These are phyloP conservation scores for Sinocyclocheilus grahami DNA, from an alignment of 2,113 vertebrate species.

Conservation along the genomic window DNA sequence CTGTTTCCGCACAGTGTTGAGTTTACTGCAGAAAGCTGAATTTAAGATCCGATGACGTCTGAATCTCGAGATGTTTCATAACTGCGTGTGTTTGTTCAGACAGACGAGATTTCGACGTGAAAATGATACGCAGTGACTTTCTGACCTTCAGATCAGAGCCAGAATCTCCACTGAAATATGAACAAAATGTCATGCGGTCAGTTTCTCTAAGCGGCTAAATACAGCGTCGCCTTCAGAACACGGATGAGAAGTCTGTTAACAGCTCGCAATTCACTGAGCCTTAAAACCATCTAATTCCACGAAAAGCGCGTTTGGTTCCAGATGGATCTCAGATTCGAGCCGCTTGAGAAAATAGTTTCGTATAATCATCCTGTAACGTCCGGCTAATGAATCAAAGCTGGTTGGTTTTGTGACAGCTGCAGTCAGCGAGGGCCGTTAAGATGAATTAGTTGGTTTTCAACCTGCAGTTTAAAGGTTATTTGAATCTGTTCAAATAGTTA, in stretches of 20 bases:
- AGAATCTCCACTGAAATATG: background rate
- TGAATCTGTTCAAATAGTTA: constrained; percentile 14
- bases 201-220: background rate
- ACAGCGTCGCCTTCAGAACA: background rate
- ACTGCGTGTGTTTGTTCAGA: background rate
- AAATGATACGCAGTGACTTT: background rate
- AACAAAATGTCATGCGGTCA: background rate
- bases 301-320: background rate
- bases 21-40: background rate
- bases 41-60: background rate
- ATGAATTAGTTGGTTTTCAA: constrained; percentile 17
- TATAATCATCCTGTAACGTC: background rate
- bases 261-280: background rate
- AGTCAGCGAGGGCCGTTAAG: constrained; percentile 24
- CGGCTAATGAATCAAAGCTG: constrained; percentile 13
- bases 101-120: background rate
- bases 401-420: background rate
- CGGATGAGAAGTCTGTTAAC: constrained; percentile 11
- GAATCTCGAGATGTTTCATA: background rate
- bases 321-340: background rate
- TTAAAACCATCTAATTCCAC: background rate
- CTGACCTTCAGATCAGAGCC: background rate
- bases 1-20: background rate
- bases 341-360: background rate
- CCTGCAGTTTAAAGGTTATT: constrained; percentile 7